Conservation (phyloP, 2,797 vertebrate genomes). For the Bradypodion pumilum region DNA sequence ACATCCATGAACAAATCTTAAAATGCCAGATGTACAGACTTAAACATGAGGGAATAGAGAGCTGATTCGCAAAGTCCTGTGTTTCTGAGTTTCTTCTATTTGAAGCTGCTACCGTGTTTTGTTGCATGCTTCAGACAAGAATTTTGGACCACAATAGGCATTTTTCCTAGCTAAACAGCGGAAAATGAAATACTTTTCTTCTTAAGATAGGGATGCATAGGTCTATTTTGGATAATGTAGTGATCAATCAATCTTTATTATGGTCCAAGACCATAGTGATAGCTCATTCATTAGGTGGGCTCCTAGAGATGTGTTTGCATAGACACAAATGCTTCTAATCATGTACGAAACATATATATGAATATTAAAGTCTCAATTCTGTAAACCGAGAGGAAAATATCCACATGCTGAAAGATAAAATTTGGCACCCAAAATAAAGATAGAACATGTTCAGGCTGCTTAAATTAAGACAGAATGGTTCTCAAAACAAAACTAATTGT, state of each 20-base stretch:
- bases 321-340: neutral
- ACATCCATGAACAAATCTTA: neutral
- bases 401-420: neutral
- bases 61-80: neutral
- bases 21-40: neutral
- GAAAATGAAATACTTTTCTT: neutral
- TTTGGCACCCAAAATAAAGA: neutral
- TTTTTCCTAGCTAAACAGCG: neutral
- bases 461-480: neutral
- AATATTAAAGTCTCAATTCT: neutral
- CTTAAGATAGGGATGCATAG: neutral
- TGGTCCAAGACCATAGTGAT: too few relatives aligned
- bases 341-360: neutral
- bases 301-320: neutral
- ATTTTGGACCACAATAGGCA: neutral
- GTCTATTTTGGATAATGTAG: neutral
- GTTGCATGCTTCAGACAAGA: too few relatives aligned
- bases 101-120: neutral
- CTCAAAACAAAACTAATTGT: neutral
- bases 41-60: neutral
- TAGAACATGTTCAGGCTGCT: neutral
- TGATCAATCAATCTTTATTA: neutral
- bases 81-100: neutral
- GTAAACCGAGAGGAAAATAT: neutral
- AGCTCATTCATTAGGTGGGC: rapidly evolving